Conservation (phyloP, 2,888 invertebrate species). For the Emmelina monodactyla region DNA sequence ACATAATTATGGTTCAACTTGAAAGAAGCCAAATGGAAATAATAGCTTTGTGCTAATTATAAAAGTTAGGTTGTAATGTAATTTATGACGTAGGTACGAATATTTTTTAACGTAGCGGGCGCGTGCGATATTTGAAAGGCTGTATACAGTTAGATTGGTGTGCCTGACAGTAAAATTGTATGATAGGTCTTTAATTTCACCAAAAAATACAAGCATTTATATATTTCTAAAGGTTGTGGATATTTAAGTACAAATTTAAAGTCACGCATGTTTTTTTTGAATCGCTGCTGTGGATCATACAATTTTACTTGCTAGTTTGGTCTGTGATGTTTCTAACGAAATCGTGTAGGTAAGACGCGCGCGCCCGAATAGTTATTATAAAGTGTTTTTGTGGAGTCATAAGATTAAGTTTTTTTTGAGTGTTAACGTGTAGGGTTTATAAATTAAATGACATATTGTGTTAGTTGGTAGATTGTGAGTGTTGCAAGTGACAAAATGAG, state of each 20-base stretch:
- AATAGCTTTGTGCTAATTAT: slow-evolving; percentile 36
- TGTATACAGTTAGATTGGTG: slow-evolving; percentile 47
- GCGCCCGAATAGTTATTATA: slow-evolving; percentile 6
- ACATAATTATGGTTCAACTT: slow-evolving; percentile 64
- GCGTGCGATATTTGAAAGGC: slow-evolving; percentile 23
- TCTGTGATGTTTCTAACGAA: slow-evolving; percentile 59
- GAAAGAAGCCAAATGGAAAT: slow-evolving; percentile 63
- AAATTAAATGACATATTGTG: slow-evolving; percentile 53
- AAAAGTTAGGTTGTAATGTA: slow-evolving; percentile 16
- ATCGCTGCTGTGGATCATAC: too few species aligned
- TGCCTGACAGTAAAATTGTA: slow-evolving; percentile 44
- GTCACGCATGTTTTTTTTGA: too few species aligned
- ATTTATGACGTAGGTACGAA: slow-evolving; percentile 23
- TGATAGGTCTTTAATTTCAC: slow-evolving; percentile 15
- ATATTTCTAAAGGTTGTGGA: too few species aligned
- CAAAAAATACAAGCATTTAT: too few species aligned
- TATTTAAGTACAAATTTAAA: too few species aligned
- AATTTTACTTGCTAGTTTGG: slow-evolving; percentile 29
- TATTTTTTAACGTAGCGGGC: slow-evolving; percentile 20
- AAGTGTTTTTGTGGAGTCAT: too few species aligned
- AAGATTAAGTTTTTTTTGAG: neutral
- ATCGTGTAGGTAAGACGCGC: slow-evolving; percentile 12
- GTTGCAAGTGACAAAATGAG: slow-evolving; percentile 22
- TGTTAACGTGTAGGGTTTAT: slow-evolving; percentile 19
- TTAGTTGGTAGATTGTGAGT: slow-evolving; percentile 3